phyloP scores from a whole-genome alignment of 2,113 vertebrate species.

The Takifugu flavidus region DNA sequence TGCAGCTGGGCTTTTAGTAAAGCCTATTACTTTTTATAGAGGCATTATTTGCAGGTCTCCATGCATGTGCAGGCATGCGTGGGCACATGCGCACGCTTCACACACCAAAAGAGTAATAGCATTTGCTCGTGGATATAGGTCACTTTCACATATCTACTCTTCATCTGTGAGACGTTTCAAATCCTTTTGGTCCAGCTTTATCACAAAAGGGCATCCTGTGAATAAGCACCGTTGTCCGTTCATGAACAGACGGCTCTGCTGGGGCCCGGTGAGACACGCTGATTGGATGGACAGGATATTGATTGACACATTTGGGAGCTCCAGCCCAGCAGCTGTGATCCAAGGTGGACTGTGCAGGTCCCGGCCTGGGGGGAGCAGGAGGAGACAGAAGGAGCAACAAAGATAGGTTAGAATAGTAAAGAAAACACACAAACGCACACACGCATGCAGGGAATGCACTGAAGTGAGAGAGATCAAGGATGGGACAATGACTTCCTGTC shows the following conservation, averaged over 20 bases:
- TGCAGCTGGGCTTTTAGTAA: constrained; percentile 13
- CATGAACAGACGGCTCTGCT: constrained; percentile 2
- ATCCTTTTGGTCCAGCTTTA: constrained; percentile 13
- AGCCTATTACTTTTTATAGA: constrained; percentile 13
- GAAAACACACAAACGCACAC: not conserved
- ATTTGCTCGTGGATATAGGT: constrained; percentile 5
- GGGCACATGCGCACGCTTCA: not conserved
- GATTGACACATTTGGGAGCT: constrained; percentile 59
- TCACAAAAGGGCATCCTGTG: constrained; percentile 14
- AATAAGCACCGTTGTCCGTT: constrained; percentile 20
- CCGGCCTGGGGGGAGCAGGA: not conserved
- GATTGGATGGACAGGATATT: constrained; percentile 48
- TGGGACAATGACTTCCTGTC: constrained; percentile 18
- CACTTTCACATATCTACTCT: constrained; percentile 11
- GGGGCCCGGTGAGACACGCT: constrained; percentile 39
- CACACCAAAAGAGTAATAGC: not conserved
- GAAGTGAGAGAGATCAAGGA: not conserved
- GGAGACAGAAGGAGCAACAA: not conserved
- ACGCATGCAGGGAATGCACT: not conserved
- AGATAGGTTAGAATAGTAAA: not conserved
- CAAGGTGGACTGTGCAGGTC: constrained; percentile 27
- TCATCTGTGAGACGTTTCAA: constrained; percentile 28
- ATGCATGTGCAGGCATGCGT: not conserved
- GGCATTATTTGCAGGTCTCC: not conserved
- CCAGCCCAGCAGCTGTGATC: constrained; percentile 55